phyloP scores from a whole-genome alignment of 2,888 invertebrate genomes.

The Trachelus troglodyta region DNA sequence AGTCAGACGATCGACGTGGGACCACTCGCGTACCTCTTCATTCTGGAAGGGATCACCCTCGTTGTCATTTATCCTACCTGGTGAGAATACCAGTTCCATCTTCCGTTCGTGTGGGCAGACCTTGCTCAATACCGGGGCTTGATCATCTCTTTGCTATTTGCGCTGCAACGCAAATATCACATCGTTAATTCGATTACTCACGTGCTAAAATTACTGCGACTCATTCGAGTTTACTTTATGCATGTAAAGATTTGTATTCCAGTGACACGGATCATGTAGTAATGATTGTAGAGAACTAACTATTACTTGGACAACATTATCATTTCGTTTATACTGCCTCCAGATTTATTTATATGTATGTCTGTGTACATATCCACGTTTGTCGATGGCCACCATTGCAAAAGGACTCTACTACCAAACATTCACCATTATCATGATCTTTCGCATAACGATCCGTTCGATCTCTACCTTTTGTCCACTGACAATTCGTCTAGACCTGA shows the following conservation, averaged over 20 bases:
- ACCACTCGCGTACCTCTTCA: conserved; percentile 71
- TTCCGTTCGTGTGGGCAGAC: conserved; percentile 13
- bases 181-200: neutral
- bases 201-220: neutral
- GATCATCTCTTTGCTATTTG: neutral
- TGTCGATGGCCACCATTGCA: neutral
- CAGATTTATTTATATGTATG: neutral
- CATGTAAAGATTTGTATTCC: neutral
- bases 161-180: neutral
- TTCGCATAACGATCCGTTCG: neutral
- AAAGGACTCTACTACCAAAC: neutral
- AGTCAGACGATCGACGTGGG: conserved; percentile 68
- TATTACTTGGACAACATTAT: neutral
- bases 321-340: neutral
- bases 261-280: neutral
- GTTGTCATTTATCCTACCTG: conserved; percentile 42
- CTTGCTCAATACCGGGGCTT: neutral
- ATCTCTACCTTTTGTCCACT: neutral
- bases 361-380: neutral
- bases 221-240: neutral
- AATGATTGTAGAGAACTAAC: neutral
- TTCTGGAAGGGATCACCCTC: conserved; percentile 66
- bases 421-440: neutral
- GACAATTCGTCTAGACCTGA: too few species aligned
- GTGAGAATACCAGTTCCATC: conserved; percentile 54